These are phyloP conservation scores for Tetranychus truncatus DNA, from an alignment of 2,888 invertebrate species.

Conservation along the genomic window DNA sequence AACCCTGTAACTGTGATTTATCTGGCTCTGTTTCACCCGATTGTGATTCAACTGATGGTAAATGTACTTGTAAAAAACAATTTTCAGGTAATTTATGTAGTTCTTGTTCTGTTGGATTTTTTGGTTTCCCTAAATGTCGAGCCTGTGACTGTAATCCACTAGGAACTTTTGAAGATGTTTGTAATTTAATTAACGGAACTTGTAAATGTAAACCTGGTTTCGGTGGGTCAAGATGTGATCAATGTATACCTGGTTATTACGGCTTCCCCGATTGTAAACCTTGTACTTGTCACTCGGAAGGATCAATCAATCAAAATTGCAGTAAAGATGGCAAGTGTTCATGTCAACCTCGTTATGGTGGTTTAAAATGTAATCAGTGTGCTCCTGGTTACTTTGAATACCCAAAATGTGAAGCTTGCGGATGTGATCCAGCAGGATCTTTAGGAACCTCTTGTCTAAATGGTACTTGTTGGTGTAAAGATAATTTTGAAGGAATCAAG, in stretches of 20 bases:
- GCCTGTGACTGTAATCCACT: neutral
- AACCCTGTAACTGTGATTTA: conserved; percentile 82
- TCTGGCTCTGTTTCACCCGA: conserved; percentile 72
- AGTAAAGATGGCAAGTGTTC: neutral
- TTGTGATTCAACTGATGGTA: conserved; percentile 69
- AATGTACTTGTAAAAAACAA: conserved; percentile 59
- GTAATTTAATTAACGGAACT: neutral
- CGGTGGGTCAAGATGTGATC: neutral
- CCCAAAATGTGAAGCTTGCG: conserved; percentile 66
- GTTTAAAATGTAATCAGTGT: conserved; percentile 68
- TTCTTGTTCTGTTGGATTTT: neutral
- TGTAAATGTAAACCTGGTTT: neutral
- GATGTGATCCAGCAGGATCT: conserved; percentile 47
- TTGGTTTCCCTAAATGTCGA: neutral
- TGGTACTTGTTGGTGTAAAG: conserved; percentile 38
- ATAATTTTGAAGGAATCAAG: conserved; percentile 63
- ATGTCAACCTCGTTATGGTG: conserved; percentile 50
- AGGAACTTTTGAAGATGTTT: neutral
- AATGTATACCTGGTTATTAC: neutral
- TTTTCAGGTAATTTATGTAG: neutral
- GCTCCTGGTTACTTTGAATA: conserved; percentile 61
- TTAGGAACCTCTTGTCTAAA: conserved; percentile 65
- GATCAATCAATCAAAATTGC: neutral
- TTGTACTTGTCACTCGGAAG: neutral
- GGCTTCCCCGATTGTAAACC: neutral